Evolutionary conservation across 1,140 invertebrate species (phyloP).

Genomic region (Platyscapa corneri): DNA sequence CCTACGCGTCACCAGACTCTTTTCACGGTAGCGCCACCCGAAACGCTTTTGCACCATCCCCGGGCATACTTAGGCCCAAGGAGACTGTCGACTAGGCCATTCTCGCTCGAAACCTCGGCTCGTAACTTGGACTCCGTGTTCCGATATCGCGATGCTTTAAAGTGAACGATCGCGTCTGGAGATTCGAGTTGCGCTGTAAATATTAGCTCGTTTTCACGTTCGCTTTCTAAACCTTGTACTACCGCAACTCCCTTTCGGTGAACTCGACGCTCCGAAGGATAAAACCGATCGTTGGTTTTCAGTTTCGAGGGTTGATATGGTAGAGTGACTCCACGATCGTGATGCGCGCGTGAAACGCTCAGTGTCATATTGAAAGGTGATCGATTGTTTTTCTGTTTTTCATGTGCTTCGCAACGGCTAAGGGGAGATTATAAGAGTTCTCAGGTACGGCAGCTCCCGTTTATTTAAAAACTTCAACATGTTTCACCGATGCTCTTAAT

Average conservation of each 20-base stretch:
- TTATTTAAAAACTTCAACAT: no score
- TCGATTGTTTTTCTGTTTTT: not conserved
- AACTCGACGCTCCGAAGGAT: not conserved
- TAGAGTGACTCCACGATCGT: not conserved
- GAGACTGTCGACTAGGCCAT: not conserved
- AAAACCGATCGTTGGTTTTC: not conserved
- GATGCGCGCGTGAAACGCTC: not conserved
- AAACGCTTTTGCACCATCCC: not conserved
- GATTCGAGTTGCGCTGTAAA: not conserved
- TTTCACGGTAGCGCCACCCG: conserved; percentile 1
- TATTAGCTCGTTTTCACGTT: not conserved
- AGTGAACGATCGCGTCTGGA: not conserved
- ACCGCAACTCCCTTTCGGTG: not conserved
- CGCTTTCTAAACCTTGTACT: no score
- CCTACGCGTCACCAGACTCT: not conserved
- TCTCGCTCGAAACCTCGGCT: conserved; percentile 12
- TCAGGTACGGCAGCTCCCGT: no score
- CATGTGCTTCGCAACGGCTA: no score
- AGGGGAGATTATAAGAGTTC: no score
- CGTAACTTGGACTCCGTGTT: not conserved
- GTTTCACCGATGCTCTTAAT: no score
- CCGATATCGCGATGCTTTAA: not conserved
- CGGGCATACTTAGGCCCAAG: not conserved
- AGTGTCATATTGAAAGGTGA: not conserved
- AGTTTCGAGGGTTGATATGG: not conserved